Base-by-base conservation (phyloP, 2,888 invertebrate genomes). In the Ennomos erosarius region DNA sequence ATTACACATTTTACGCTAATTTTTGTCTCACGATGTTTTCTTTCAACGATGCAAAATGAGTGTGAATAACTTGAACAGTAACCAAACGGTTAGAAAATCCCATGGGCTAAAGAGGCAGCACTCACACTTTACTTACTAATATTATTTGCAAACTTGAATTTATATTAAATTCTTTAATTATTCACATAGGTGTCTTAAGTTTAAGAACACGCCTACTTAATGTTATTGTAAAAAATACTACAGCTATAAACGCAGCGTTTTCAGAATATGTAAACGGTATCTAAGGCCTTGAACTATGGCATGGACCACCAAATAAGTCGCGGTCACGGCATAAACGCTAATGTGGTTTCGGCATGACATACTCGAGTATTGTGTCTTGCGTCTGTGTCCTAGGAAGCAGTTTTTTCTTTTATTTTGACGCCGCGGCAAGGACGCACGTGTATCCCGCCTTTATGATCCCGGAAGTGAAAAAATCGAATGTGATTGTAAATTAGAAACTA, bases 211-310 rank as follows among this genome's bases (percentile, higher is more conserved):
- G 0, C 4, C 8, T 1, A 10, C 8, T 43, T 33, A 12, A n/a
- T 11, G 9, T 10, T 51, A 36, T 54, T 47, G 48, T 36, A 54
- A 26, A 53, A 37, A 55, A 26, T 12, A 12, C 16, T 45, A 9
- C 33, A 39, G 16, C 6, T 1, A 42, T 42, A 54, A 39, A 33
- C 37, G 16, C 48, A 47, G 43, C 45, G 53, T 26, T 39, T 62
- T 2, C 9, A 34, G 54, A 66, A 61, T 75, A 69, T 82, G 78
- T 79, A 67, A 57, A 70, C 60, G 70, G 55, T 59, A 61, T 59
- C 73, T 71, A 75, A 56, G 71, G 57, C 86, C 88, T 86, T 89
- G 90, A 89, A 87, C 88, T 89, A 80, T 88, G 84, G 78, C 81
- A 78, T 42, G 66, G 68, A 65, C 67, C 67, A 75, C 79, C 79